A percentile compares a stretch with the other conserved stretches of the same genome.
These are phyloP conservation scores for Hipposideros armiger DNA, from an alignment of 2,113 vertebrate genomes.

Conservation along the genomic window DNA sequence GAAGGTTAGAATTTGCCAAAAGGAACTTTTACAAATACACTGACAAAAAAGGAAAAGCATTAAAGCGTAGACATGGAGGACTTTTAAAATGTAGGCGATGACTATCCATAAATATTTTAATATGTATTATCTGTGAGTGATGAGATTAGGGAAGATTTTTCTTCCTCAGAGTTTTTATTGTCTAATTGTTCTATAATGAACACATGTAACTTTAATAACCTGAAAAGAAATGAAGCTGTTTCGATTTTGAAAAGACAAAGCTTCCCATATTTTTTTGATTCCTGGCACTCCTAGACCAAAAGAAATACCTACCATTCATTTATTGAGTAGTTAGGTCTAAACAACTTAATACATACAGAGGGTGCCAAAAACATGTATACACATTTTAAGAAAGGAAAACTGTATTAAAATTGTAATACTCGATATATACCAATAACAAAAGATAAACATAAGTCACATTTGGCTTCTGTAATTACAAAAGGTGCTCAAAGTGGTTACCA, in stretches of 20 bases:
- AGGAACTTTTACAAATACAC: not conserved
- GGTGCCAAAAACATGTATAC: no score
- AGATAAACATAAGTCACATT: no score
- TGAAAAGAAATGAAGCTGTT: not conserved
- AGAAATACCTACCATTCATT: not conserved
- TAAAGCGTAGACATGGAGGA: not conserved
- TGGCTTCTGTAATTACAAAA: no score
- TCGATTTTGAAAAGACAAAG: constrained; percentile 7
- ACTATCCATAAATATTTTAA: constrained; percentile 2
- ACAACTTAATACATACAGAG: not conserved
- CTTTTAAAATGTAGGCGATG: constrained; percentile 34
- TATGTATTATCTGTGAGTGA: not conserved
- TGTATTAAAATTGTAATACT: no score
- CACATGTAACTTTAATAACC: not conserved
- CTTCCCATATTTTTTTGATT: not conserved
- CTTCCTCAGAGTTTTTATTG: not conserved
- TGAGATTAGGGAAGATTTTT: constrained; percentile 26
- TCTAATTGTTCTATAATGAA: constrained; percentile 29
- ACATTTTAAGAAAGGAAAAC: no score
- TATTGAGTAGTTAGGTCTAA: not conserved
- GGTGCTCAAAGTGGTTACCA: no score
- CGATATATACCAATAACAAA: no score
- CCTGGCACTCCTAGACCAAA: not conserved
- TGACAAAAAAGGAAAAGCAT: not conserved
- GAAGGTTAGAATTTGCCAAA: not conserved